phyloP scores from a whole-genome alignment of 2,888 invertebrate species.

The Agapostemon virescens region DNA sequence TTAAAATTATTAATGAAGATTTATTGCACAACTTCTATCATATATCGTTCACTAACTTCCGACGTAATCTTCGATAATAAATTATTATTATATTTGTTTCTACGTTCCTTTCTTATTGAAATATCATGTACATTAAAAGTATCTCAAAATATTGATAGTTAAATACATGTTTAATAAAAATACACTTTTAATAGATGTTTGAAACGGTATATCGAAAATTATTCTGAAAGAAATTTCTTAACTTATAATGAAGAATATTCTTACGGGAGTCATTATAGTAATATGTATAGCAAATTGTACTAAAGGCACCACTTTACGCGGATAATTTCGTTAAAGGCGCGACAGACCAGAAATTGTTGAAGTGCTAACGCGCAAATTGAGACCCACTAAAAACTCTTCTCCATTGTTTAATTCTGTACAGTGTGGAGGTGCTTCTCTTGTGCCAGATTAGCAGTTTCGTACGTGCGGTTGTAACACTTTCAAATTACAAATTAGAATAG shows the following conservation, averaged over 20 bases:
- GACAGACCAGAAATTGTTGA: background rate
- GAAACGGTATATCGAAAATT: background rate
- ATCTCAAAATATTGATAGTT: no score
- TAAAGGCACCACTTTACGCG: background rate
- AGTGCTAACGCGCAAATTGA: background rate
- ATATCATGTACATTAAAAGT: no score
- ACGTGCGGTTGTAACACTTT: background rate
- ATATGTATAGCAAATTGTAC: background rate
- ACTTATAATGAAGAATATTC: background rate
- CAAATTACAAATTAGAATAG: slow-evolving; percentile 2
- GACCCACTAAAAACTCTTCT: background rate
- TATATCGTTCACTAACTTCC: no score
- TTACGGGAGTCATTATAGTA: background rate
- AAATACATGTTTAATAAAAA: no score
- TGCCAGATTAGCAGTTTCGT: background rate
- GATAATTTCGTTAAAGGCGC: background rate
- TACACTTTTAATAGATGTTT: background rate
- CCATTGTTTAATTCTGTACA: background rate
- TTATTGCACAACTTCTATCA: no score
- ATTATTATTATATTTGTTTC: no score
- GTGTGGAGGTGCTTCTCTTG: background rate
- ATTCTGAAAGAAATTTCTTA: fast-evolving
- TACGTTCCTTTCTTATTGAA: no score
- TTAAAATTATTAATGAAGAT: no score
- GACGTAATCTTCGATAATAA: no score